Evolutionary conservation across 2,113 vertebrate genomes (phyloP), one percentile per base, ranked within the genome.

Genomic region (Pollimyrus isidori): DNA sequence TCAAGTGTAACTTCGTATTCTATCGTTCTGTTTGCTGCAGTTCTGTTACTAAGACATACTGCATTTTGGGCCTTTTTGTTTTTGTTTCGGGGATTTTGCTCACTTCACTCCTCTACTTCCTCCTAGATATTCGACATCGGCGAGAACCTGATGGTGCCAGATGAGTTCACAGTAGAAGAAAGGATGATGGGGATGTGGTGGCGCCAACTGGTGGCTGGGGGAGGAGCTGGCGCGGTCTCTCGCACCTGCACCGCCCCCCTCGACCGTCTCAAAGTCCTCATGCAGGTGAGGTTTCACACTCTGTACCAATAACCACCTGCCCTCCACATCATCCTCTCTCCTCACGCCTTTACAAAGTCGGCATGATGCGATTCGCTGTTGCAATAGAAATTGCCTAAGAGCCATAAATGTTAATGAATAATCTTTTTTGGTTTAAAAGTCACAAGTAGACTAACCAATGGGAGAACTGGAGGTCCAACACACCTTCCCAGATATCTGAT

Each of bases 141-240:
- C 1, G 98, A 99, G 93, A 99, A 98, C 91, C 92, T 99, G 93
- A 94, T 96, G 0, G 97, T 99, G 0, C 98, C 98, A 0, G 98
- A 99, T 89, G 98, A 99, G 92, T 99, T 99, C 94, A 99, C 98
- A 0, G 97, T 97, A 86, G 98, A 99, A 84, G 98, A 99, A 93
- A 97, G 96, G 90, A 95, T 97, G 92, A 98, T 97, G 0, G 98
- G 98, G 26, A 98, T 98, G 98, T 97, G 96, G 97, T 99, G 98
- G 98, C 95, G 98, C 56, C 98, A 99, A 90, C 95, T 99, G 39
- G 98, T 99, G 90, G 98, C 98, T 0, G 98, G 98, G 91, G 98
- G 97, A 6, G 98, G 96, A 89, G 98, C 98, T 0, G 98, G 98
- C 2, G 98, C 97, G 0, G 98, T 97, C 76, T 99, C 98, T 53